Evolutionary conservation across 2,113 vertebrate genomes (phyloP).

Genomic region (Pseudopodoces humilis): DNA sequence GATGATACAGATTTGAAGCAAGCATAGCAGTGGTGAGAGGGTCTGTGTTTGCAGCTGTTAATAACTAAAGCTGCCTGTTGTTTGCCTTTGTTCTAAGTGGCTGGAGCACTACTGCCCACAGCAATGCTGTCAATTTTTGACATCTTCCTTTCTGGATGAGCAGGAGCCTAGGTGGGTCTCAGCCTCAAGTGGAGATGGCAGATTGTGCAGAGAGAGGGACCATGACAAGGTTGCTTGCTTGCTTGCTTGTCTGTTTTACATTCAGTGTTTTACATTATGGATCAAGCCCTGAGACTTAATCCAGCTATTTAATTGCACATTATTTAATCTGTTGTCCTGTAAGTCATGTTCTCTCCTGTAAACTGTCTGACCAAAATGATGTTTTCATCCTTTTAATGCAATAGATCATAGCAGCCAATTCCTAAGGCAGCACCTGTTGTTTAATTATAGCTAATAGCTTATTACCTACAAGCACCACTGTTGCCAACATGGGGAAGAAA

Average conservation of each 20-base stretch:
- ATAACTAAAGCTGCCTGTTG: neutral
- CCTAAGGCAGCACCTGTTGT: neutral
- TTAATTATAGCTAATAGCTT: neutral
- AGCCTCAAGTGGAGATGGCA: neutral
- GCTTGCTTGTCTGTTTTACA: neutral
- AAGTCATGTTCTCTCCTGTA: neutral
- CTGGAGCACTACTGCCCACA: neutral
- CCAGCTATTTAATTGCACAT: neutral
- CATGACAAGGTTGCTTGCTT: accelerated
- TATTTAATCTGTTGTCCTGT: neutral
- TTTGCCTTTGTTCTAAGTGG: neutral
- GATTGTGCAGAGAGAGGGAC: neutral
- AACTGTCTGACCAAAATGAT: neutral
- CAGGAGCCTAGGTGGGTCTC: neutral
- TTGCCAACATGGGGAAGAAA: neutral
- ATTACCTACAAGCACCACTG: neutral
- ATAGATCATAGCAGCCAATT: neutral
- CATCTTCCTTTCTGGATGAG: neutral
- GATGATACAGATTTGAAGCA: neutral
- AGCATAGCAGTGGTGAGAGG: neutral
- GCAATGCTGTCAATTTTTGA: neutral
- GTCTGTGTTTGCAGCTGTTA: neutral
- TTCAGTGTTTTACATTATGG: neutral
- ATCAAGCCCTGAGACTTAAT: neutral
- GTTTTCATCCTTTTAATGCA: neutral